Base-by-base conservation (phyloP, 2,888 invertebrate genomes). In the Acronicta aceris region DNA sequence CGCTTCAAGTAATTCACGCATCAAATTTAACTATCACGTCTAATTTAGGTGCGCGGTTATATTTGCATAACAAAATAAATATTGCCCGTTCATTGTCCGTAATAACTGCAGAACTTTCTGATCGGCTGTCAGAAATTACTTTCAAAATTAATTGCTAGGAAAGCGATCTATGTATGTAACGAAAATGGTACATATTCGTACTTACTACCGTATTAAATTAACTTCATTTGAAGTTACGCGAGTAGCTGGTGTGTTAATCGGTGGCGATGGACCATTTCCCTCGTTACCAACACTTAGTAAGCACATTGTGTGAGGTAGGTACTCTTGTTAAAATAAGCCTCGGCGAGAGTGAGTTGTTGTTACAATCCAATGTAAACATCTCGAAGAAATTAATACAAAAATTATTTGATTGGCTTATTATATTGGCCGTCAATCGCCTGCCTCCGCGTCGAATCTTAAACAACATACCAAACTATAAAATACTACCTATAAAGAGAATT, bases 231-330 rank as follows among this genome's bases (percentile, higher is more conserved):
- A n/a, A n/a, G n/a, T n/a, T n/a, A 45, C 40, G 27, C 50, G 56
- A 54, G 4, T 21, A 21, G 42, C 36, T 52, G 46, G 55, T 63
- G 60, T 65, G 64, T 51, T 61, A 61, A 66, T 71, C 53, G 57
- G 16, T 69, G 61, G 65, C 68, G 76, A 73, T 77, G 76, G 67
- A 71, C 68, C 71, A 74, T 77, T 84, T 81, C 72, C 66, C 74
- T 78, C 69, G 60, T 65, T 70, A 61, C 51, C 10, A 10, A 13
- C 57, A 62, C 58, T 65, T 63, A 63, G 64, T 60, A 50, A 55
- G 61, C 60, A 74, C 62, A 36, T 53, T 57, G 49, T 62, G 59
- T 30, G 36, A 33, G 62, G 40, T 42, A 16, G 42, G 30, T 33
- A 52, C 36, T 30, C 30, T 53, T 62, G 68, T 67, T 67, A 56